phyloP scores from a whole-genome alignment of 2,113 vertebrate genomes.

The Indicator maculatus region DNA sequence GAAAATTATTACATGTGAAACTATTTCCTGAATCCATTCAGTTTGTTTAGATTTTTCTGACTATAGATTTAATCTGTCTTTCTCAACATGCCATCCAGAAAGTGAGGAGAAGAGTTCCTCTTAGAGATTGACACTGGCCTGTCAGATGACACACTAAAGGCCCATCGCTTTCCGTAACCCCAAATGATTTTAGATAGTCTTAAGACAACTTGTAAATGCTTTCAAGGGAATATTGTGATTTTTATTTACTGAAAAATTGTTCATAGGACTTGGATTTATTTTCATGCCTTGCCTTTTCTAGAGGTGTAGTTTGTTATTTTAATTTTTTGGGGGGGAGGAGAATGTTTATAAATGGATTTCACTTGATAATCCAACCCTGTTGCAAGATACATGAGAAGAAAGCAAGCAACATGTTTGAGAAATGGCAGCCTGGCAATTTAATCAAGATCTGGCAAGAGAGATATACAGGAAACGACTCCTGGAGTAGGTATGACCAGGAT shows the following conservation, averaged over 20 bases:
- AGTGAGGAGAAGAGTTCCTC: neutral
- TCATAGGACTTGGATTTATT: neutral
- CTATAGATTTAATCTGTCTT: neutral
- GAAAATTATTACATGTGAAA: neutral
- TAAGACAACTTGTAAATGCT: neutral
- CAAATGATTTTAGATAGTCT: neutral
- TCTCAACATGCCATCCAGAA: neutral
- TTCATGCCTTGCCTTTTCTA: neutral
- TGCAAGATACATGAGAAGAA: neutral
- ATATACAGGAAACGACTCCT: neutral
- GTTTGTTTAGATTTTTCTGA: neutral
- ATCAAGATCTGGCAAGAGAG: neutral
- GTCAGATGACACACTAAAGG: neutral
- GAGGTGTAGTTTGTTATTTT: neutral
- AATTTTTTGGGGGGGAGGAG: neutral
- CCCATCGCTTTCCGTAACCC: neutral
- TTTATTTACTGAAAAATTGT: neutral
- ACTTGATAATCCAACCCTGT: neutral
- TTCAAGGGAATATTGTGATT: neutral
- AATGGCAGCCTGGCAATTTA: neutral
- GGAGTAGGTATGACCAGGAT: neutral
- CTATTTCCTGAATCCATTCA: neutral
- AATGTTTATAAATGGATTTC: neutral
- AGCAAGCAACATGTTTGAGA: neutral
- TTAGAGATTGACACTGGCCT: neutral